Conservation (phyloP, 2,113 vertebrate genomes). For the Scortum barcoo region DNA sequence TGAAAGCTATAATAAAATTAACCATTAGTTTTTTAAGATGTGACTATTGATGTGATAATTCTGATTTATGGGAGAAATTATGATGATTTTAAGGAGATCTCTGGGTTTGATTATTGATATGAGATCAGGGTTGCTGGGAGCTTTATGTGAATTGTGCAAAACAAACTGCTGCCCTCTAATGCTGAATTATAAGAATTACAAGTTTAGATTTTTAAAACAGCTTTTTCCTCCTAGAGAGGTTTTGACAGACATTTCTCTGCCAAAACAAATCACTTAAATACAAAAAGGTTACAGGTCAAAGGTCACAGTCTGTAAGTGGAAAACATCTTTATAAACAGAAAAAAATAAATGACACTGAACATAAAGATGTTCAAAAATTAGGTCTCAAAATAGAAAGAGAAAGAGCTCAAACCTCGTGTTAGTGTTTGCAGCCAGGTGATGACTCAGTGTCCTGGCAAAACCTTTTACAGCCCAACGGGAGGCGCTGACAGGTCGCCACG, state of each 20-base stretch:
- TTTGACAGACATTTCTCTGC: background rate
- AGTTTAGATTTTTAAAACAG: too few relatives aligned
- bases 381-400: too few relatives aligned
- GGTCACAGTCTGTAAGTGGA: too few relatives aligned
- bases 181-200: background rate
- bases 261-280: background rate
- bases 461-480: conserved; percentile 30
- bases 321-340: background rate
- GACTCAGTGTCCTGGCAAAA: conserved; percentile 51
- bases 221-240: background rate
- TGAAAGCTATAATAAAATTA: background rate
- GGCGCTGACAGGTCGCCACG: conserved; percentile 43
- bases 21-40: background rate
- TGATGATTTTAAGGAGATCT: background rate
- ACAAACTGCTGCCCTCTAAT: conserved; percentile 15
- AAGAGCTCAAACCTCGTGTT: background rate
- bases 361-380: background rate
- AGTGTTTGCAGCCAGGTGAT: conserved; percentile 33
- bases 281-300: conserved; percentile 15
- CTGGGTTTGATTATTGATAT: background rate
- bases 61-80: background rate
- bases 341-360: background rate
- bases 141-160: background rate
- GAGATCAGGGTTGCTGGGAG: too few relatives aligned
- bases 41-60: background rate